Evolutionary conservation across 2,888 invertebrate genomes (phyloP).

Genomic region (Dicroscelio sp.): DNA sequence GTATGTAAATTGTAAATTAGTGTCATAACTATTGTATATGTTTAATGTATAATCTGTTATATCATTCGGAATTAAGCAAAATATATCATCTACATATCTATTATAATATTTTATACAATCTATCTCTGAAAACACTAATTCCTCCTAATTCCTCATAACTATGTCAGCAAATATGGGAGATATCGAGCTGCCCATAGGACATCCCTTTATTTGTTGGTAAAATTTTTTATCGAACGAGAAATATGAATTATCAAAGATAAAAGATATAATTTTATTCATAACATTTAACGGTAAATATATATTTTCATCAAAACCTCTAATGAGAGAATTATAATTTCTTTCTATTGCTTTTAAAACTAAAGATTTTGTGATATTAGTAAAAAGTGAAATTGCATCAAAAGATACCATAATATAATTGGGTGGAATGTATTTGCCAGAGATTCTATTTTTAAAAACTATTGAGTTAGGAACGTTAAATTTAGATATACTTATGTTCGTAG

Average conservation of each 20-base stretch:
- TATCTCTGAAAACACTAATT: neutral
- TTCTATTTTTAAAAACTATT: neutral
- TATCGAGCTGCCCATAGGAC: neutral
- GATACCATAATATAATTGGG: neutral
- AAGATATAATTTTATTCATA: neutral
- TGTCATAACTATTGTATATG: neutral
- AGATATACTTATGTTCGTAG: neutral
- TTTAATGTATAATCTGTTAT: neutral
- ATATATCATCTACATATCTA: neutral
- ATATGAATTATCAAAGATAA: neutral
- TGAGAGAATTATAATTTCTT: no score
- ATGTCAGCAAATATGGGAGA: neutral
- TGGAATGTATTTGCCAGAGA: no score
- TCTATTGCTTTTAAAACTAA: neutral
- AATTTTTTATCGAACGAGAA: neutral
- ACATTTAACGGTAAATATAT: neutral
- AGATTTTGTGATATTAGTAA: neutral
- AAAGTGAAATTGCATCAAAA: neutral
- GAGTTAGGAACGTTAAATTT: conserved; percentile 8
- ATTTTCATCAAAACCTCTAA: neutral
- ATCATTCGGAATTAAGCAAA: neutral
- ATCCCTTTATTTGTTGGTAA: neutral
- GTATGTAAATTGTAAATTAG: neutral
- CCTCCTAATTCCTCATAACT: neutral
- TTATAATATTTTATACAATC: neutral